Base-by-base conservation (phyloP, 2,888 invertebrate species). In the Ellobium chinense region DNA sequence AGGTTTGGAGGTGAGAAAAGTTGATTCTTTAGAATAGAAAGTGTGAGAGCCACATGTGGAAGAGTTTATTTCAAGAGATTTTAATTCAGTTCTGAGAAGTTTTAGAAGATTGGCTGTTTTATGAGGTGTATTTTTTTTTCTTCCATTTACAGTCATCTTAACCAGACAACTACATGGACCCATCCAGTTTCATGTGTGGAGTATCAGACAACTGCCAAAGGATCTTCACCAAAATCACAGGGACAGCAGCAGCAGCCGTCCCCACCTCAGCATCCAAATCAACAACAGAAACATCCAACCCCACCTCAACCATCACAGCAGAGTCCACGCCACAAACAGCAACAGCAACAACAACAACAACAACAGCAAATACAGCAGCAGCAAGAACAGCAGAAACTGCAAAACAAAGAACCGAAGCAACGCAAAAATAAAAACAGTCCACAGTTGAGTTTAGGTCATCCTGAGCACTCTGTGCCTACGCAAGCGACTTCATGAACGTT, bases 141-240 rank as follows among this genome's bases (percentile, higher is more conserved):
- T 68, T n/a, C n/a, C n/a, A 77, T 14, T 88, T 85, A 39, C 85
- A 91, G 91, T 78, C 91, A 91, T 80, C 69, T 89, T 31, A 89
- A 87, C 80, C 90, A 91, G 80, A 88, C 87, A 29, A 91, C 91
- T 21, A 88, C 89, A 1, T 91, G 91, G 91, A 86, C 88, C 27
- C 90, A 91, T 75, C 91, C 91, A 24, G 84, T 88, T 34, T 89
- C 91, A 18, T 86, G 87, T 62, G 85, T 90, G 29, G 88, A 89
- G 54, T 88, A 89, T 80, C 84, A 82, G 62, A 70, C 82, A n/a
- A 36, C 77, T n/a, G 24, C 69, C 36, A 77, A 69, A 27, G 3
- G 60, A 34, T 18, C 70, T n/a, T 31, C 29, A 14, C 36, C 65
- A 21, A n/a, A 39, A n/a, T 27, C 62, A 27, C 56, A 3, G 9